Base-by-base conservation (phyloP, 1,140 invertebrate genomes). In the Chrysomallon squamiferum region DNA sequence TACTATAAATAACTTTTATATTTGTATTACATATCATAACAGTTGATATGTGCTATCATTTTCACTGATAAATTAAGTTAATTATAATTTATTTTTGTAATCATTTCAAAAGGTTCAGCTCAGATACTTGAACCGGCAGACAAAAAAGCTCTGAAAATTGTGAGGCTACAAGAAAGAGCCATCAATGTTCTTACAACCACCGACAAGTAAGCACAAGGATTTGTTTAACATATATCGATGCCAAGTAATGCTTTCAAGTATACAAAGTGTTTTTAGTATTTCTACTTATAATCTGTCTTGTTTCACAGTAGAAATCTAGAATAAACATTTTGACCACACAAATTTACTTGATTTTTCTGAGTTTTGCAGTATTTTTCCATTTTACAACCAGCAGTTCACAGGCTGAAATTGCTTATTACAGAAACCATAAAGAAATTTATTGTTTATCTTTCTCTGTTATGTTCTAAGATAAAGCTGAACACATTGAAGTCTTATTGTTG, bases 71-170 rank as follows among this genome's bases (percentile, higher is more conserved):
- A n/a, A n/a, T n/a, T n/a, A 50, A 50, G 25, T 50, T 2, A 22
- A 27, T 52, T 35, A 15, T 54, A 43, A 1, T 56, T 13, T 68
- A 18, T 62, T 38, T 45, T 69, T 62, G 45, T 65, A 62, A 7
- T 38, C 35, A 38, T 38, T 38, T 38, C 6, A n/a, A 15, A 38
- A 38, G 35, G 35, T 38, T 5, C 15, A 15, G 15, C 33, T 71
- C 70, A 41, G 75, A 82, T 47, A 76, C 5, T 38, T 7, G 35
- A 82, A 32, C 76, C 76, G 22, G 76, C 83, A 18, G 76, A 85
- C 69, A 86, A 85, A 59, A 84, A 85, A 68, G 77, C 84, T 3
- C 65, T 85, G 38, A 86, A 86, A 67, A 80, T 86, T 15, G 82
- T 86, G 58, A 73, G 78, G 50, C 65, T 86, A 32, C 84, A 85